Conservation (phyloP, 2,888 invertebrate genomes). For the Mycalesis mineus region DNA sequence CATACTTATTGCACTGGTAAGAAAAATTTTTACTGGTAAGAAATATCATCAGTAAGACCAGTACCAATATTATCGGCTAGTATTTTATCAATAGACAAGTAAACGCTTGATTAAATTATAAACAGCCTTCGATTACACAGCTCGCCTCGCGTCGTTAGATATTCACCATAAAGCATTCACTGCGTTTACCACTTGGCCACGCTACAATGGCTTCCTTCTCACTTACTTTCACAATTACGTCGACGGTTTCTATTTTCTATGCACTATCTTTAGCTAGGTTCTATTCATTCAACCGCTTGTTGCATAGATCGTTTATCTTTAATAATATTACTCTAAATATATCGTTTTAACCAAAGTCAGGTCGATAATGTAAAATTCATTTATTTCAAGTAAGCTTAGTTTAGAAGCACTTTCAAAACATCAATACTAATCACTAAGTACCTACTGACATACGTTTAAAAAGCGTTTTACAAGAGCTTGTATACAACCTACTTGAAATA, state of each 20-base stretch:
- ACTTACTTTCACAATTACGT: slow-evolving; percentile 69
- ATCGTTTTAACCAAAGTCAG: not conserved
- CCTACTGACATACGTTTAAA: no score
- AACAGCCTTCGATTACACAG: slow-evolving; percentile 18
- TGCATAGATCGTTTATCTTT: slow-evolving; percentile 11
- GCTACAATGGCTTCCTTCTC: slow-evolving; percentile 56
- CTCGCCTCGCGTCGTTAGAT: slow-evolving; percentile 20
- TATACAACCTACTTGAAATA: no score
- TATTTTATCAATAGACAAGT: slow-evolving; percentile 3
- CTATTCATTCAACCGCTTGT: not conserved
- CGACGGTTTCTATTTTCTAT: slow-evolving; percentile 46
- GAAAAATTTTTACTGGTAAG: no score
- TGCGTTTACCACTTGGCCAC: slow-evolving; percentile 39
- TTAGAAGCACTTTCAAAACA: no score
- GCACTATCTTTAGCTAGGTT: slow-evolving; percentile 22
- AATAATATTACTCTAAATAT: not conserved
- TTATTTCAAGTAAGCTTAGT: no score
- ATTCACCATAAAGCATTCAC: slow-evolving; percentile 30
- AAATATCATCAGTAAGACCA: not conserved
- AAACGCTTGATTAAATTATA: slow-evolving; percentile 17
- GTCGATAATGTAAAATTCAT: not conserved
- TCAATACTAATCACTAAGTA: no score
- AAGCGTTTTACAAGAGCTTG: no score
- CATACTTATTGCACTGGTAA: no score
- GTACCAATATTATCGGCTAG: not conserved